These are phyloP conservation scores for Sepiola atlantica DNA, from an alignment of 2,888 invertebrate genomes.

Conservation along the genomic window DNA sequence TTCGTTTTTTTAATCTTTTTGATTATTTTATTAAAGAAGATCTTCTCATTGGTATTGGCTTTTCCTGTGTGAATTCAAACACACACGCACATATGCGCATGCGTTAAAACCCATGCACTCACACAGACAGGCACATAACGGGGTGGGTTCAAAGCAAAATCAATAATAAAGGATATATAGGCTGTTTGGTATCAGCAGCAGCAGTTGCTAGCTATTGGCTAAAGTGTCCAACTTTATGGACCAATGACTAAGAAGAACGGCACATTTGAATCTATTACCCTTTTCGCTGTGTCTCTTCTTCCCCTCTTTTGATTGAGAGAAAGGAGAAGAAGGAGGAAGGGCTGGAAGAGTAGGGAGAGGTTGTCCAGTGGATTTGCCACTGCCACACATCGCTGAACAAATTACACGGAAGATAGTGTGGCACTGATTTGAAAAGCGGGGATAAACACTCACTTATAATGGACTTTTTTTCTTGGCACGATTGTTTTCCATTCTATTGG, in stretches of 20 bases:
- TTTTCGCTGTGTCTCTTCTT: neutral
- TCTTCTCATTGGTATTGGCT: neutral
- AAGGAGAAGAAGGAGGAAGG: neutral
- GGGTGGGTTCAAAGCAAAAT: neutral
- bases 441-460: neutral
- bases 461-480: neutral
- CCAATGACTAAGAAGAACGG: neutral
- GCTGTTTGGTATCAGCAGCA: neutral
- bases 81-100: neutral
- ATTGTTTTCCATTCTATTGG: neutral
- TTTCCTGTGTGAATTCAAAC: neutral
- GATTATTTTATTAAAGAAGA: neutral
- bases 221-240: neutral
- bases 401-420: neutral
- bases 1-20: neutral
- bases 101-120: neutral
- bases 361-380: constrained; percentile 1
- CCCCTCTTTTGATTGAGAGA: too few species aligned
- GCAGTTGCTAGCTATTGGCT: neutral
- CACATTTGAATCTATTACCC: neutral
- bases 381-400: neutral
- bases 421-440: neutral
- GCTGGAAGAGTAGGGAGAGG: neutral
- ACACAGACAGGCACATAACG: neutral
- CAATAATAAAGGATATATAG: neutral